phyloP scores from a whole-genome alignment of 2,113 vertebrate species.

The Peromyscus polionotus region DNA sequence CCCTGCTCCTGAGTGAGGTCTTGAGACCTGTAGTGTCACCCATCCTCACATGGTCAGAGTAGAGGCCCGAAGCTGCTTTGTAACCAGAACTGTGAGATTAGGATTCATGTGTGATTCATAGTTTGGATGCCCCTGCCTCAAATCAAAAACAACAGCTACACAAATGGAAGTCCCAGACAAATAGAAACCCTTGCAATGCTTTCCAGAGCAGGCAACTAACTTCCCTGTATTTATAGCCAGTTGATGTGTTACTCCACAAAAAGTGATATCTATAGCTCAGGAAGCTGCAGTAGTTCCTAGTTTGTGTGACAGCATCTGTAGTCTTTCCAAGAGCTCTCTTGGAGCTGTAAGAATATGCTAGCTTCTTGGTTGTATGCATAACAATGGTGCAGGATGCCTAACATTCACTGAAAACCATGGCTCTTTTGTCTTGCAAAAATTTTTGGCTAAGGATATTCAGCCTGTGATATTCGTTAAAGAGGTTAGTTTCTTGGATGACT shows the following conservation, averaged over 20 bases:
- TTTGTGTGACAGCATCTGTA: neutral
- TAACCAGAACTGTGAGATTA: neutral
- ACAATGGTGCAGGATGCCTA: conserved; percentile 24
- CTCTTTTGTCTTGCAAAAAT: conserved; percentile 51
- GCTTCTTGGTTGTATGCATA: conserved; percentile 40
- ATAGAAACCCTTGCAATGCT: neutral
- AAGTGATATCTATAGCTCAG: neutral
- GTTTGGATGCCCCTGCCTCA: neutral
- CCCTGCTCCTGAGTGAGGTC: neutral
- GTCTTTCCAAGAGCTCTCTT: neutral
- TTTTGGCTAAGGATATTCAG: neutral
- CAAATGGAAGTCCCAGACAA: neutral
- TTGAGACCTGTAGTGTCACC: neutral
- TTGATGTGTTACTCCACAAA: neutral
- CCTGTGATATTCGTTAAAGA: neutral
- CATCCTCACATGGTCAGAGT: rapidly evolving
- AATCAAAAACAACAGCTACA: neutral
- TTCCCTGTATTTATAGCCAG: neutral
- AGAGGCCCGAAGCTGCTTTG: neutral
- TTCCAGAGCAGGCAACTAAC: neutral
- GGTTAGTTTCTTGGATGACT: conserved; percentile 8
- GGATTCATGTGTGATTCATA: neutral
- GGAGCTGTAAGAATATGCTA: conserved; percentile 32
- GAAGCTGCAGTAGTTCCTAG: neutral
- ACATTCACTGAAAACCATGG: conserved; percentile 17